phyloP scores from a whole-genome alignment of 2,888 invertebrate genomes.

The Drosophila kuntzei region DNA sequence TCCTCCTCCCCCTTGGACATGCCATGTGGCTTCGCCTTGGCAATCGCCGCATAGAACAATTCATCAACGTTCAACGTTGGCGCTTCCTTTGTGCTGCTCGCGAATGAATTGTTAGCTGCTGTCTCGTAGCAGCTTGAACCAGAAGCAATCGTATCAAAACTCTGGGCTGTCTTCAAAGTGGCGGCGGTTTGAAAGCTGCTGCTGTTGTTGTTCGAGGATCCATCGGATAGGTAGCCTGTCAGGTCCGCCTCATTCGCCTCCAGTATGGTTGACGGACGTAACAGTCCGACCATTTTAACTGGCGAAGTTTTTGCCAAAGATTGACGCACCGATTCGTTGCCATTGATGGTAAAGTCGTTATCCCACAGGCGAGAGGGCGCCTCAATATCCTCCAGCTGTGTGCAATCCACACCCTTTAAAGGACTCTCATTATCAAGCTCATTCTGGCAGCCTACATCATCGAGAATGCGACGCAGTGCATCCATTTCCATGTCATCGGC shows the following conservation, averaged over 20 bases:
- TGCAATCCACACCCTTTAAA: conserved; percentile 71
- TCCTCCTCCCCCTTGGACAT: conserved; percentile 53
- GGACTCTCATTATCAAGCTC: conserved; percentile 69
- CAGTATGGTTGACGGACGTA: conserved; percentile 84
- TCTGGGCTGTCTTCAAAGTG: conserved; percentile 52
- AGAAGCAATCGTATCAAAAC: conserved; percentile 42
- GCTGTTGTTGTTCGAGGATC: conserved; percentile 61
- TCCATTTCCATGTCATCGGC: conserved; percentile 68
- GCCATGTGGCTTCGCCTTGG: conserved; percentile 45
- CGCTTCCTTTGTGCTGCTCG: conserved; percentile 35
- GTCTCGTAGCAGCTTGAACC: conserved; percentile 82
- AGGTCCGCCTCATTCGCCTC: conserved; percentile 78
- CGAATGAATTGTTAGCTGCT: conserved; percentile 73
- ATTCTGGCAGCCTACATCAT: conserved; percentile 60
- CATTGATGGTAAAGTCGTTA: conserved; percentile 61
- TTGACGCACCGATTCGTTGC: conserved; percentile 45
- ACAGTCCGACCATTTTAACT: conserved; percentile 83
- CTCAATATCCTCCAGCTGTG: conserved; percentile 84
- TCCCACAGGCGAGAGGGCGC: conserved; percentile 84
- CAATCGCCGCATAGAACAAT: conserved; percentile 64
- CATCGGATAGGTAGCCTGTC: conserved; percentile 36
- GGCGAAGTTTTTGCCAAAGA: conserved; percentile 77
- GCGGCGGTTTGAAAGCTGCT: conserved; percentile 79
- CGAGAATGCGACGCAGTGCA: conserved; percentile 74
- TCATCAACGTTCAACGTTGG: conserved; percentile 48